These are phyloP conservation scores for Hippocampus abdominalis DNA, from an alignment of 2,113 vertebrate species.

Conservation along the genomic window DNA sequence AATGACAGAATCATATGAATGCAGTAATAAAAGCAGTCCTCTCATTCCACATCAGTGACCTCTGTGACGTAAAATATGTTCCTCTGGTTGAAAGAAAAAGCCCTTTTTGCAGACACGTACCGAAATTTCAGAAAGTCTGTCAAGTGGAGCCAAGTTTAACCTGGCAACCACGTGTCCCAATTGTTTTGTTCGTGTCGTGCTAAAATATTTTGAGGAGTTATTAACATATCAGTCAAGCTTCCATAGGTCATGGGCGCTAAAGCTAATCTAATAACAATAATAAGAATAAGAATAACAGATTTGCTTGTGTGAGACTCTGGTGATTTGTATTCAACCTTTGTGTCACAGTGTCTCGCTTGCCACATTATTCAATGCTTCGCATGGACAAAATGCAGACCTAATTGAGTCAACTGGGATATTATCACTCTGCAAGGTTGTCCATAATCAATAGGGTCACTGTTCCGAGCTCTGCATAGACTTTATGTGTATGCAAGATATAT, in stretches of 20 bases:
- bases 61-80: neutral
- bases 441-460: conserved; percentile 45
- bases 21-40: neutral
- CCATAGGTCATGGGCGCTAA: neutral
- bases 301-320: conserved; percentile 6
- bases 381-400: conserved; percentile 53
- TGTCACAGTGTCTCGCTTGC: conserved; percentile 33
- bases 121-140: neutral
- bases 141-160: neutral
- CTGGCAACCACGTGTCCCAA: too few relatives aligned
- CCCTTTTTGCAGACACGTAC: too few relatives aligned
- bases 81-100: too few relatives aligned
- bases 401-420: conserved; percentile 63
- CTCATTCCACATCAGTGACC: neutral
- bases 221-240: conserved; percentile 18
- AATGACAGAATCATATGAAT: neutral
- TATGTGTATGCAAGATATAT: conserved; percentile 13
- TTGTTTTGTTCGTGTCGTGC: neutral
- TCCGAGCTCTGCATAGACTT: neutral
- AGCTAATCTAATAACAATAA: conserved; percentile 1
- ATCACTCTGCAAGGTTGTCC: conserved; percentile 32
- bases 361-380: conserved; percentile 50
- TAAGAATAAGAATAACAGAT: neutral
- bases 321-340: conserved; percentile 35
- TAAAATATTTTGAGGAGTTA: neutral